Evolutionary conservation across 2,888 invertebrate genomes (phyloP).

Genomic region (Drosophila setosimentum): DNA sequence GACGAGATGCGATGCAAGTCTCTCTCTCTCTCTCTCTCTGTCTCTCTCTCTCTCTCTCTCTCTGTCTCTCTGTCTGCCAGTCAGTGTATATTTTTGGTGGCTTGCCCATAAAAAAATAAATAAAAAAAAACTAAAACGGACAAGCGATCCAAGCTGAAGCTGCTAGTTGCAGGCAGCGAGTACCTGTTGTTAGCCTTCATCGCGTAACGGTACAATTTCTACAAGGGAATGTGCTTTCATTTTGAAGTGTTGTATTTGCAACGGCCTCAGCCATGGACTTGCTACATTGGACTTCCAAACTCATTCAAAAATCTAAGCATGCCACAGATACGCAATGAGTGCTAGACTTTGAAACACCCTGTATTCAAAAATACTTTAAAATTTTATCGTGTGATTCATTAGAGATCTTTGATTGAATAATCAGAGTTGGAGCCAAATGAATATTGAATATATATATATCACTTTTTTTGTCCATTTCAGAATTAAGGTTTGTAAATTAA

Average conservation of each 20-base stretch:
- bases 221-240: slow-evolving; percentile 81
- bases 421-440: too few relatives aligned
- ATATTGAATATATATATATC: too few relatives aligned
- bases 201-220: slow-evolving; percentile 77
- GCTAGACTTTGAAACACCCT: not conserved
- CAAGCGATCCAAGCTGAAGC: slow-evolving; percentile 59
- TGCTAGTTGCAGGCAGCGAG: slow-evolving; percentile 15
- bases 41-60: slow-evolving; percentile 7
- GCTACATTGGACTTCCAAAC: slow-evolving; percentile 57
- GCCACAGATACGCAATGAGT: not conserved
- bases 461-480: too few relatives aligned
- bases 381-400: not conserved
- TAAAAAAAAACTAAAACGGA: slow-evolving; percentile 65
- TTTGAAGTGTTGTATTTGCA: slow-evolving; percentile 76
- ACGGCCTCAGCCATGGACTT: slow-evolving; percentile 55
- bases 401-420: not conserved
- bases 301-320: slow-evolving; percentile 64
- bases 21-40: not conserved
- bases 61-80: slow-evolving; percentile 20
- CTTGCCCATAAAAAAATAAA: slow-evolving; percentile 46
- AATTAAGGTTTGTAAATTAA: not conserved
- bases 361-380: not conserved
- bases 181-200: slow-evolving; percentile 59
- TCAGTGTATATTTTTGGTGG: slow-evolving; percentile 30
- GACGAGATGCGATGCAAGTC: slow-evolving; percentile 22